Base-by-base conservation (phyloP, 2,113 vertebrate species). In the Apodemus sylvaticus region DNA sequence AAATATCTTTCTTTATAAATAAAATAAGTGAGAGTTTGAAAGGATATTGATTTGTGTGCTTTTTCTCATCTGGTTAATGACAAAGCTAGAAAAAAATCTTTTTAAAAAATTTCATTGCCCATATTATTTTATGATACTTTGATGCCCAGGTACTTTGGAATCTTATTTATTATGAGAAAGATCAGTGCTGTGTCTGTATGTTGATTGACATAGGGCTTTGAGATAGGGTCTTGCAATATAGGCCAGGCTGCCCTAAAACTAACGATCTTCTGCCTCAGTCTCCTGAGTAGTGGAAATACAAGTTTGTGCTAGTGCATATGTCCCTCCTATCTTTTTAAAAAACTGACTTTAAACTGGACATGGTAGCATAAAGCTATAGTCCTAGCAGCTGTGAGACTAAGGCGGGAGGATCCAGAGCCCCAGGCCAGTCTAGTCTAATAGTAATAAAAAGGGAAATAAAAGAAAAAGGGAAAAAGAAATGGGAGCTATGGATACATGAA, bases 1-100 rank as follows among this genome's bases (percentile, higher is more conserved):
- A 90, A 96, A 78, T 39, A 76, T 36, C n/a, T 92, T 91, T 53
- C 17, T 87, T 92, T 91, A 76, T 86, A 89, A 81, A 29, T 94
- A 39, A 93, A 7, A 53, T 94, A 94, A 89, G 34, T 5, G 12
- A 93, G 53, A 71, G 60, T 53, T 53, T n/a, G 66, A 29, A 95
- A 78, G 12, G 53, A 78, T 94, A 73, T 2, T 96, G 39, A 73
- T 76, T 89, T 85, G 36, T 58, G 16, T 39, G 85, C 0, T 89
- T 64, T 78, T 73, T 93, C 36, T 96, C 14, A 64, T n/a, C 55
- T 62, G 16, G 4, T 79, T 88, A 68, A 36, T 88, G 19, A 4
- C 13, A 81, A 81, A 64, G 14, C 62, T 95, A 26, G 62, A 51
- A 74, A 66, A 79, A 85, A 51, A 89, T 5, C 7, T 92, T 34